phyloP scores from a whole-genome alignment of 2,888 invertebrate species.

The Microplitis manilae region DNA sequence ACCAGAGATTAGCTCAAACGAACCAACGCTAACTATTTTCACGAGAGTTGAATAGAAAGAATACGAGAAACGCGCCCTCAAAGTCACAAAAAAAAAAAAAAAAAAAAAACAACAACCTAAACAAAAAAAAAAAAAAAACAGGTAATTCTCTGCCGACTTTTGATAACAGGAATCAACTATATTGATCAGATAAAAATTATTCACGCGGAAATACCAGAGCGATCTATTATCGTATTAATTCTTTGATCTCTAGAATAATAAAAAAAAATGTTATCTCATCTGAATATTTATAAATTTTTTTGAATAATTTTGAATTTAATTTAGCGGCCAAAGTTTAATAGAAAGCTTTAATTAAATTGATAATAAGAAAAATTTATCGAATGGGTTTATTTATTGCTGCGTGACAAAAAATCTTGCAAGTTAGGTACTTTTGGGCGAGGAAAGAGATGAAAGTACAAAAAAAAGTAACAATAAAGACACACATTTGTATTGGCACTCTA shows the following conservation, averaged over 20 bases:
- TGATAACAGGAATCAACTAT: constrained; percentile 53
- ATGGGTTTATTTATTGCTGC: no score
- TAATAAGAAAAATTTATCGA: no score
- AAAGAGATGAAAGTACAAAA: constrained; percentile 53
- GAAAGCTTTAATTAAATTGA: no score
- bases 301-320: no score
- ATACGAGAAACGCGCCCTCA: constrained; percentile 22
- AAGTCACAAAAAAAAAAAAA: constrained; percentile 24
- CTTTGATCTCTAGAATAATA: no score
- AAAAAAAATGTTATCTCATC: no score
- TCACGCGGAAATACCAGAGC: constrained; percentile 31
- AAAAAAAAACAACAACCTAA: constrained; percentile 21
- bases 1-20: constrained; percentile 45
- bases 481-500: constrained; percentile 18
- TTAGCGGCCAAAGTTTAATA: no score
- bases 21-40: constrained; percentile 46
- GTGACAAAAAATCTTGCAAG: no score
- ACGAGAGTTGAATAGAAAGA: constrained; percentile 18
- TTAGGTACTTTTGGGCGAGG: no score
- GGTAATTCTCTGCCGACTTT: constrained; percentile 44
- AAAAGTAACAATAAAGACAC: constrained; percentile 46
- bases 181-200: constrained; percentile 56
- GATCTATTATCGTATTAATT: not conserved
- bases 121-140: constrained; percentile 25
- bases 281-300: no score